phyloP scores from a whole-genome alignment of 2,888 invertebrate genomes.

The Dicycla oo region DNA sequence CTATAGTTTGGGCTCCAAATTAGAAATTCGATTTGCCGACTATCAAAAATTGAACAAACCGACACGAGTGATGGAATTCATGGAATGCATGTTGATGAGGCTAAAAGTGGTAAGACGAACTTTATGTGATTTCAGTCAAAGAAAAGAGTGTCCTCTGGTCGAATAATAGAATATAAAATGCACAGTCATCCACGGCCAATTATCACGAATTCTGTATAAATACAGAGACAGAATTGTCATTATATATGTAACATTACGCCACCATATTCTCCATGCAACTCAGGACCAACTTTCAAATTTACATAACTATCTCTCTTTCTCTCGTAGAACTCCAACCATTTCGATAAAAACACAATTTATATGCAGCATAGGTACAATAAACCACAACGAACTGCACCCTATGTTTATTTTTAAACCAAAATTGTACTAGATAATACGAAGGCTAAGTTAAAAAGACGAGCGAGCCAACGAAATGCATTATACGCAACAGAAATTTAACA shows the following conservation, averaged over 20 bases:
- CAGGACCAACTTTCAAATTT: slow-evolving; percentile 22
- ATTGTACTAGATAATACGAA: slow-evolving; percentile 53
- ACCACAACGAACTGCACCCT: slow-evolving; percentile 30
- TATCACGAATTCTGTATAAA: neutral
- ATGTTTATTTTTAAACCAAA: slow-evolving; percentile 55
- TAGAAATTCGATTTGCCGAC: neutral
- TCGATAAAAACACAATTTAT: slow-evolving; percentile 43
- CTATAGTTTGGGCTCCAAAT: neutral
- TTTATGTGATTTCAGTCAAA: neutral
- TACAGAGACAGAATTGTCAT: neutral
- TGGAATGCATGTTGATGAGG: neutral
- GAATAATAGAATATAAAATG: neutral
- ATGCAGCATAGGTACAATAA: slow-evolving; percentile 47
- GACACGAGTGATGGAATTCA: neutral
- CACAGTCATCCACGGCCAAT: neutral
- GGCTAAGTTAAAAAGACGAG: slow-evolving; percentile 50
- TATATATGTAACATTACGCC: slow-evolving; percentile 11
- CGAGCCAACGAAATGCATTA: slow-evolving; percentile 58
- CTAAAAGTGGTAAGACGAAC: neutral
- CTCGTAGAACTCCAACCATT: slow-evolving; percentile 21
- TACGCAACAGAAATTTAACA: slow-evolving; percentile 67
- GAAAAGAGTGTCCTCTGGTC: neutral
- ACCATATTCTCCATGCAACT: neutral
- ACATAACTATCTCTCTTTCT: slow-evolving; percentile 24
- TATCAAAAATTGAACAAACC: neutral